These are phyloP conservation scores for Melieria omissa DNA, from an alignment of 2,888 invertebrate species.

Conservation along the genomic window DNA sequence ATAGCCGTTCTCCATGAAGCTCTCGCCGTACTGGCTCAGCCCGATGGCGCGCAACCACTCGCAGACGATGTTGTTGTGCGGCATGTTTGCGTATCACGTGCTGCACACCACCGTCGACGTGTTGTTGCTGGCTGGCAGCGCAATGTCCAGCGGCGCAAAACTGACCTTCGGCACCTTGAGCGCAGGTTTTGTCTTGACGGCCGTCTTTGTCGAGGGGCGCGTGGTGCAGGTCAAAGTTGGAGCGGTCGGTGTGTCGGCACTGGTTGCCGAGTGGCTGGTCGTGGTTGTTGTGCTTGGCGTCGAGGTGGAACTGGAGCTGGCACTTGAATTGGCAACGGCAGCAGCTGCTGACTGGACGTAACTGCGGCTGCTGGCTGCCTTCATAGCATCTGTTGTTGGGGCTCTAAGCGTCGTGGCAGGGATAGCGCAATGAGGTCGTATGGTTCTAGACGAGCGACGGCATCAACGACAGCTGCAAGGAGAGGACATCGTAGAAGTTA, in stretches of 20 bases:
- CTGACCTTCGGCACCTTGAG: constrained; percentile 58
- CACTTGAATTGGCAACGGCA: constrained; percentile 37
- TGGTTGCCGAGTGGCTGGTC: constrained; percentile 5
- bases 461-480: constrained; percentile 29
- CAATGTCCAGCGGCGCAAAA: constrained; percentile 60
- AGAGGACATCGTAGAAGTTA: constrained; percentile 12
- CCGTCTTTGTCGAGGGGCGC: constrained; percentile 40
- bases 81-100: constrained; percentile 63
- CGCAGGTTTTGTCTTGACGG: constrained; percentile 50
- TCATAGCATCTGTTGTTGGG: constrained; percentile 55
- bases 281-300: constrained; percentile 27
- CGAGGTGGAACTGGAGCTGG: constrained; percentile 40
- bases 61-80: constrained; percentile 81
- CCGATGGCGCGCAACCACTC: constrained; percentile 93
- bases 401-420: constrained; percentile 21
- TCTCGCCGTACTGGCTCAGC: constrained; percentile 89
- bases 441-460: constrained; percentile 6
- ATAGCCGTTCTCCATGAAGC: constrained; percentile 95
- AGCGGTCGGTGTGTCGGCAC: constrained; percentile 23
- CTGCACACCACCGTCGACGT: constrained; percentile 21
- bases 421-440: neutral
- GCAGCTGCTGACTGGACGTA: constrained; percentile 24
- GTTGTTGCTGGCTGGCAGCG: constrained; percentile 46
- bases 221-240: constrained; percentile 41
- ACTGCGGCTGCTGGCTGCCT: constrained; percentile 57